These are phyloP conservation scores for Aculops lycopersici DNA, from an alignment of 1,140 invertebrate species.

Conservation along the genomic window DNA sequence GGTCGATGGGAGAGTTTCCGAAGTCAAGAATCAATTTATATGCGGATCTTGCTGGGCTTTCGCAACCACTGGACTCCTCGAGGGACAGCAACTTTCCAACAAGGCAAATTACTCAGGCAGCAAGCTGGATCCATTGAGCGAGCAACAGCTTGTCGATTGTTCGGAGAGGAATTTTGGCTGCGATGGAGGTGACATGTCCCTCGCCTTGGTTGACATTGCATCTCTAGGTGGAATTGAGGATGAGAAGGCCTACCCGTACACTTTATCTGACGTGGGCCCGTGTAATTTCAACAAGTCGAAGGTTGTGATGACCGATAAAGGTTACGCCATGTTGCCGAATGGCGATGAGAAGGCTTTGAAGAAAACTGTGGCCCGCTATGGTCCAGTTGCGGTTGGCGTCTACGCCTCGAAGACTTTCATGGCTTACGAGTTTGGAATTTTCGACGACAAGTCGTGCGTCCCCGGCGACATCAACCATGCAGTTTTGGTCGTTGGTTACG, in stretches of 20 bases:
- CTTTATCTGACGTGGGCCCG: constrained; percentile 22
- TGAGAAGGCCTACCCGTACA: constrained; percentile 60
- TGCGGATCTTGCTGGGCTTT: constrained; percentile 89
- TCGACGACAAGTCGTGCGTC: constrained; percentile 20
- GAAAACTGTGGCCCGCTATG: constrained; percentile 12
- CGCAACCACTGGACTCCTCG: constrained; percentile 59
- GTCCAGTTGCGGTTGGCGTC: constrained; percentile 15
- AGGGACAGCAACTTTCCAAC: constrained; percentile 72
- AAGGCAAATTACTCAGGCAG: constrained; percentile 19
- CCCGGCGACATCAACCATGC: constrained; percentile 45
- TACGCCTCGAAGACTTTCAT: constrained; percentile 11
- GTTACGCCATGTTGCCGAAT: constrained; percentile 11
- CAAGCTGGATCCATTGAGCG: constrained; percentile 55
- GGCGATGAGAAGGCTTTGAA: constrained; percentile 12
- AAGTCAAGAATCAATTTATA: constrained; percentile 26
- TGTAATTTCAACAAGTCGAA: constrained; percentile 5
- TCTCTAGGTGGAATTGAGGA: constrained; percentile 62
- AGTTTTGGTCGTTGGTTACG: constrained; percentile 50
- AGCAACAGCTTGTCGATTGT: constrained; percentile 91
- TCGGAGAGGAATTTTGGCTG: constrained; percentile 19
- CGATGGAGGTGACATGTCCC: neutral
- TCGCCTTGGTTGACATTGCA: constrained; percentile 29
- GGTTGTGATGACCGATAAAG: constrained; percentile 11
- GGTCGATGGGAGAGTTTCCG: constrained; percentile 47
- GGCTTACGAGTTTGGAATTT: constrained; percentile 4